A percentile compares a stretch with the other conserved stretches of the same genome.
Conservation (phyloP, 2,113 vertebrate species). For the Columbina picui region DNA sequence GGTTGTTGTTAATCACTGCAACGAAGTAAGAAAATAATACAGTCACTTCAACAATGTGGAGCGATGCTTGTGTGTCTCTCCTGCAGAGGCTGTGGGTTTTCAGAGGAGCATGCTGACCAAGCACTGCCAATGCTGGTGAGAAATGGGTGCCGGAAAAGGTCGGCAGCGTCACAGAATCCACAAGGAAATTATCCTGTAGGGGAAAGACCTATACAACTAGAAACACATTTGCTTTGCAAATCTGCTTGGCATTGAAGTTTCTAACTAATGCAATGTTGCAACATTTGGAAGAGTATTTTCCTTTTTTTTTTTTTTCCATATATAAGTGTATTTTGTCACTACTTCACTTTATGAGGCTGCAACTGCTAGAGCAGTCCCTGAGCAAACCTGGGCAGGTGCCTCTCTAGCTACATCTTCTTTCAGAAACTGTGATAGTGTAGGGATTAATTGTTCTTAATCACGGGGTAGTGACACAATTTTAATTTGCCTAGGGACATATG, state of each 20-base stretch:
- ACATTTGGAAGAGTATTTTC: neutral
- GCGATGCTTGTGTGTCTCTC: rapidly evolving
- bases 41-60: neutral
- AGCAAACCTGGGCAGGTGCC: neutral
- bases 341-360: rapidly evolving
- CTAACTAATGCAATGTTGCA: neutral
- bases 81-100: neutral
- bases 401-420: neutral
- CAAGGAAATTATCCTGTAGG: neutral
- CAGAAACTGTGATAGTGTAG: rapidly evolving
- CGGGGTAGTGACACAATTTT: neutral
- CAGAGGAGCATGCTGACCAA: neutral
- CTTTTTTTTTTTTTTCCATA: neutral
- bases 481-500: neutral
- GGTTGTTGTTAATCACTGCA: neutral
- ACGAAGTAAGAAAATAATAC: neutral
- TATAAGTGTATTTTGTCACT: rapidly evolving
- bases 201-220: neutral
- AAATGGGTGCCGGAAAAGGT: rapidly evolving
- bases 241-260: neutral
- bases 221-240: neutral
- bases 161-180: neutral
- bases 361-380: neutral
- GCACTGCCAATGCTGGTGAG: rapidly evolving
- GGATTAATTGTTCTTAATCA: neutral